phyloP scores from a whole-genome alignment of 2,888 invertebrate species.

The Sarcophaga caerulescens region DNA sequence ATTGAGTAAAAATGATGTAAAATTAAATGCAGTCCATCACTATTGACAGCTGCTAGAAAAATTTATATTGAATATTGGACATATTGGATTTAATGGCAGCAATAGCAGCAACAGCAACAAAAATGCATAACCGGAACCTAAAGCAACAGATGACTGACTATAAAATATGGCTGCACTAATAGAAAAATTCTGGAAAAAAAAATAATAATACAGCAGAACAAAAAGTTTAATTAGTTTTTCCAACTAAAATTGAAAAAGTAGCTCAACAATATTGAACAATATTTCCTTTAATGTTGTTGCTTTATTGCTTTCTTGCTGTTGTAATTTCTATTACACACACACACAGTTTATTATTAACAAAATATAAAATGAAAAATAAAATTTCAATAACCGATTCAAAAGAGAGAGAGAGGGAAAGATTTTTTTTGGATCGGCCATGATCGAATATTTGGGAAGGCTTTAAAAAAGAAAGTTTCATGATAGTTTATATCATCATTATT shows the following conservation, averaged over 20 bases:
- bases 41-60: slow-evolving; percentile 49
- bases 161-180: slow-evolving; percentile 17
- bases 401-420: neutral
- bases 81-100: slow-evolving; percentile 40
- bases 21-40: slow-evolving; percentile 47
- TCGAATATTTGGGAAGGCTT: neutral
- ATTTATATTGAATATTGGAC: slow-evolving; percentile 60
- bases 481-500: no score
- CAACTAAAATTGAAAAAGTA: slow-evolving; percentile 66
- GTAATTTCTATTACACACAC: slow-evolving; percentile 41
- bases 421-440: no score
- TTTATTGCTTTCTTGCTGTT: neutral
- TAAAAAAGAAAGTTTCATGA: neutral
- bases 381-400: neutral
- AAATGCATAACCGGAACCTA: slow-evolving; percentile 38
- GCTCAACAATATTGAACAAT: slow-evolving; percentile 44
- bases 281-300: neutral
- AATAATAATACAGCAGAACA: slow-evolving; percentile 13
- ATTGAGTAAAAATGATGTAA: neutral
- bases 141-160: slow-evolving; percentile 61
- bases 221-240: slow-evolving; percentile 68
- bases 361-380: slow-evolving; percentile 39
- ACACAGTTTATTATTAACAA: slow-evolving; percentile 53
- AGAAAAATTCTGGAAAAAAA: neutral
- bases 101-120: slow-evolving; percentile 9